Base-by-base conservation (phyloP, 2,888 invertebrate genomes). In the Meteorus colon region DNA sequence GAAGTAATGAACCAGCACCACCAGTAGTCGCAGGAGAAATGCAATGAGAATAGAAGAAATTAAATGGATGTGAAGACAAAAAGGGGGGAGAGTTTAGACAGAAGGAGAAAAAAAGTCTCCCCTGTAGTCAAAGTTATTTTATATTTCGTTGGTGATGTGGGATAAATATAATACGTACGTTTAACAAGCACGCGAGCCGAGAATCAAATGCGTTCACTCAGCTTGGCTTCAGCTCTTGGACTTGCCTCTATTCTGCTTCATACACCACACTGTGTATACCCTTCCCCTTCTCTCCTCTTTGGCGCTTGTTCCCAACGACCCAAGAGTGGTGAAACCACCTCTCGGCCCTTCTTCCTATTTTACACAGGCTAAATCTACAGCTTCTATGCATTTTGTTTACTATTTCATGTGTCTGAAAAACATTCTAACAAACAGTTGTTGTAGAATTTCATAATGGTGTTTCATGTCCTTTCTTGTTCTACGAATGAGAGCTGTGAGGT, bases 161-260 rank as follows among this genome's bases (percentile, higher is more conserved):
- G 41, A 48, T n/a, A 48, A 48, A 10, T 65, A 67, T 60, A 60
- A 51, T 69, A 60, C 66, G 66, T 77, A 82, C 80, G 82, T 84
- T 84, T 73, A 83, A 82, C 83, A 78, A 80, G 81, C 81, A 79
- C 84, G 85, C 83, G 80, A 83, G 85, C 83, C 83, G 84, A 85
- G 83, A 84, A 85, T 85, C 82, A 86, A 86, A 86, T 87, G 87
- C 75, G 73, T 68, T 67, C 77, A 75, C 80, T 76, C 76, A 69
- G 73, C 79, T 77, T 74, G 73, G 79, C 79, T 73, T 74, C 72
- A 73, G 72, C 76, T 73, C 74, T 80, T 76, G 67, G 60, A 67
- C 55, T 74, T 71, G 63, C 60, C 74, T 70, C 79, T 77, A 75
- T 73, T 27, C 69, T 24, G 66, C n/a, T 55, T 55, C 55, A 55